Evolutionary conservation across 2,888 invertebrate genomes (phyloP).

Genomic region (Bugula neritina): DNA sequence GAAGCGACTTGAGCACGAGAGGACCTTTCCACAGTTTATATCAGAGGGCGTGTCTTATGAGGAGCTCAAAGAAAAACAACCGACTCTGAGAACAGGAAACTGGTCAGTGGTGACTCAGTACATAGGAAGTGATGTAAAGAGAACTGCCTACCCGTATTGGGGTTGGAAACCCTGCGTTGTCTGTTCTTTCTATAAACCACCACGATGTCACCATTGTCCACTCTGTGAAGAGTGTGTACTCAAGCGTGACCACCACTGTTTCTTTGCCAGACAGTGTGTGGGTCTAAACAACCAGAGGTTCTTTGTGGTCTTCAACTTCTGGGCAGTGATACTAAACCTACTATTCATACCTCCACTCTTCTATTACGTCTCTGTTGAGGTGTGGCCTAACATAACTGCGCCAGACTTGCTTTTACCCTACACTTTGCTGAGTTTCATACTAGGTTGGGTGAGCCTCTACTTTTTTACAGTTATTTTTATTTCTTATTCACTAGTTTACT

Average conservation of each 20-base stretch:
- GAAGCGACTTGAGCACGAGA: conserved; percentile 28
- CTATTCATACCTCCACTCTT: conserved; percentile 32
- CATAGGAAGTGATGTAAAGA: conserved; percentile 16
- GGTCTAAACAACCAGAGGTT: conserved; percentile 46
- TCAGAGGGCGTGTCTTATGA: conserved; percentile 9
- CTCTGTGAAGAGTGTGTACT: conserved; percentile 45
- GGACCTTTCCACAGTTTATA: background rate
- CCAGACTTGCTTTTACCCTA: background rate
- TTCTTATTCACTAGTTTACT: conserved; percentile 36
- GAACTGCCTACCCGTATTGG: conserved; percentile 44
- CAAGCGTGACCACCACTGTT: conserved; percentile 50
- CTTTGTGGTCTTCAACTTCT: conserved; percentile 44
- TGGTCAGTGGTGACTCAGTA: conserved; percentile 18
- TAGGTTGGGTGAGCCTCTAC: conserved; percentile 29
- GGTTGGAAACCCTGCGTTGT: conserved; percentile 45
- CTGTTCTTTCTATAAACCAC: conserved; percentile 42
- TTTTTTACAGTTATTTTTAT: conserved; percentile 34
- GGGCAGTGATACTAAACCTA: conserved; percentile 35
- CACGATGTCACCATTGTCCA: conserved; percentile 46
- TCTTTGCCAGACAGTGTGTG: conserved; percentile 45
- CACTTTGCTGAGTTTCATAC: background rate
- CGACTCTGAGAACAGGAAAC: background rate
- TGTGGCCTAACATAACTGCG: background rate
- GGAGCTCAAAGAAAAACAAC: background rate
- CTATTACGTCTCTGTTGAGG: background rate